Base-by-base conservation (phyloP, 1,140 invertebrate species). In the Uloborus diversus region DNA sequence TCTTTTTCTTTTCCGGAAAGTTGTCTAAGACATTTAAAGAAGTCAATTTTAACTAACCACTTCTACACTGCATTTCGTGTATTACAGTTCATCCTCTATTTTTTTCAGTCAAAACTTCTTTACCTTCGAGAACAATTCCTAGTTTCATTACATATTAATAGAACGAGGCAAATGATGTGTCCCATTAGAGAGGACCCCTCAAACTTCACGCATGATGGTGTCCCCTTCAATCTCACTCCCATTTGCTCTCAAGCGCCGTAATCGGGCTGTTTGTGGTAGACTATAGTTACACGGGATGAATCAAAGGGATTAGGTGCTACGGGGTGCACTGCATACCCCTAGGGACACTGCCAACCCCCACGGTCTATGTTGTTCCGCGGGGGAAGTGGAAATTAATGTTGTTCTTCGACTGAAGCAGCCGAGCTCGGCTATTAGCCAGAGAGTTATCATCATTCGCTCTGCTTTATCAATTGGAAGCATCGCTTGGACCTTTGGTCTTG, bases 361-460 rank as follows among this genome's bases (percentile, higher is more conserved):
- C 9, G 9, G n/a, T n/a, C 59, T 42, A 47, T 59, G 53, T 61
- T 71, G 57, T 42, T 53, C 25, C n/a, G 33, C 27, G 42, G 70
- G 70, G 56, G 57, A n/a, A 73, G 35, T 23, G 37, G 70, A 73
- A 73, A 73, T 73, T 73, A 73, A 73, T 73, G 70, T 73, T 73
- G 70, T 73, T 73, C 70, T 73, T 62, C 23, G 70, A 20, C 13
- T 32, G 28, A 62, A 73, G 70, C 68, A 71, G 51, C 66, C 66
- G 30, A 69, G 66, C 53, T 69, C 69, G 25, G 70, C 70, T 73
- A 73, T 73, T 73, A 73, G 62, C 57, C 35, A 62, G 70, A 62
- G 70, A 73, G 70, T 73, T 73, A 73, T 73, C 70, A 42, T 73
- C 57, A 73, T 73, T 73, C 70, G 70, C 57, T 73, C 27, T 73